Evolutionary conservation across 2,113 vertebrate genomes (phyloP), one percentile per base, ranked within the genome.

Genomic region (Chamaea fasciata): DNA sequence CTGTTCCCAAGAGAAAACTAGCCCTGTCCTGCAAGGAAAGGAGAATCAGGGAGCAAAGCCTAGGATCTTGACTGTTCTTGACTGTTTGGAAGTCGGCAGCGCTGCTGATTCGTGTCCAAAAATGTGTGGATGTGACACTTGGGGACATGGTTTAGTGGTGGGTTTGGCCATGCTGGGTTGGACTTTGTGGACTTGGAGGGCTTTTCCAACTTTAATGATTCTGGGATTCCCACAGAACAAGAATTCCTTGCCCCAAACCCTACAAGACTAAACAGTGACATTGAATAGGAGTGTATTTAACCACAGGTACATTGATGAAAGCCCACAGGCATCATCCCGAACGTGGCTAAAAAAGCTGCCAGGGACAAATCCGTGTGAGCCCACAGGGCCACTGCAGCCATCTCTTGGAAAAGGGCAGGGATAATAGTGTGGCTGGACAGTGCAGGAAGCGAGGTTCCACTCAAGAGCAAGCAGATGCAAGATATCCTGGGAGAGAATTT

Each of bases 341-440:
- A 13, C 2, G 6, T 4, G 9, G 62, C 68, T 15, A n/a, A 76
- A 55, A 49, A 39, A 59, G 37, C 44, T n/a, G 19, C 11, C 15
- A 21, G 15, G 60, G 23, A 17, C 53, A 78, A 20, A 37, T 44
- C 41, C 2, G 0, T 4, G 10, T 8, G 9, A 31, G 31, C 33
- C 64, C 13, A 26, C 0, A 0, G 13, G 28, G 15, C 12, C 18
- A 7, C 53, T 6, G 30, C 33, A 64, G 77, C 41, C 42, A 37
- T 30, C 23, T 49, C 41, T 59, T 21, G n/a, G 64, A n/a, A 87
- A 50, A 33, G 3, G 6, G 39, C 41, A 46, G 47, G 31, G 44
- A 90, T 11, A 28, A 44, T 35, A 65, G 60, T 2, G 0, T 27
- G 24, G 49, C 74, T 44, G 63, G 30, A 28, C 49, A 52, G 42